These are phyloP conservation scores for Aphelenchoides bicaudatus DNA, from an alignment of 2,888 invertebrate genomes.

Conservation along the genomic window DNA sequence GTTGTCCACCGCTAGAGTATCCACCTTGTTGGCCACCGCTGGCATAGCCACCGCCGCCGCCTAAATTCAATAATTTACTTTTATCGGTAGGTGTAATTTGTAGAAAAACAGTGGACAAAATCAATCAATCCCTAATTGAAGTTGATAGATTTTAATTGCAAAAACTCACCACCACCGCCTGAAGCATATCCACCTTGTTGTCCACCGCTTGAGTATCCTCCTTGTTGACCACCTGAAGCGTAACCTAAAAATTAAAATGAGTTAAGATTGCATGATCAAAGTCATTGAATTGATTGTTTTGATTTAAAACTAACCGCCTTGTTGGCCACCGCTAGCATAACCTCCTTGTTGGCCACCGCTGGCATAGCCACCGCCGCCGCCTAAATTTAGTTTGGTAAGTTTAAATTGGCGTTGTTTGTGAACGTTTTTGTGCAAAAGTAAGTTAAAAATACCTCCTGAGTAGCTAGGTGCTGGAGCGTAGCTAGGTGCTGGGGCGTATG, in stretches of 20 bases:
- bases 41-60: slow-evolving; percentile 10
- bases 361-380: slow-evolving; percentile 10
- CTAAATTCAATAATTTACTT: background rate
- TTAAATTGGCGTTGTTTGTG: background rate
- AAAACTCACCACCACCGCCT: slow-evolving; percentile 7
- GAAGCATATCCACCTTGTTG: too few species aligned
- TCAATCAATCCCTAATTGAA: too few species aligned
- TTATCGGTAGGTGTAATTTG: too few species aligned
- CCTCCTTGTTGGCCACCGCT: slow-evolving; percentile 9
- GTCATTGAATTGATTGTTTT: background rate
- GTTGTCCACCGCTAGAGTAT: background rate
- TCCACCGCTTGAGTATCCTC: slow-evolving; percentile 5
- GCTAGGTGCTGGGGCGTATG: slow-evolving; percentile 12
- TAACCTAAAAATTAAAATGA: background rate
- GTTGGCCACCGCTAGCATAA: background rate
- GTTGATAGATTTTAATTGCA: too few species aligned
- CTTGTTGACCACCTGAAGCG: background rate
- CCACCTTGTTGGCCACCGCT: slow-evolving; percentile 7
- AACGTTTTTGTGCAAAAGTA: background rate
- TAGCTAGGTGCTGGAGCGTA: background rate
- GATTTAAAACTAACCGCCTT: background rate
- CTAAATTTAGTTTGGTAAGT: background rate
- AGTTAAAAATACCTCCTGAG: background rate
- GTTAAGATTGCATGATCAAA: background rate
- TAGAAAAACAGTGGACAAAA: too few species aligned